Evolutionary conservation across 2,888 invertebrate genomes (phyloP).

Genomic region (Polymixis lichenea): DNA sequence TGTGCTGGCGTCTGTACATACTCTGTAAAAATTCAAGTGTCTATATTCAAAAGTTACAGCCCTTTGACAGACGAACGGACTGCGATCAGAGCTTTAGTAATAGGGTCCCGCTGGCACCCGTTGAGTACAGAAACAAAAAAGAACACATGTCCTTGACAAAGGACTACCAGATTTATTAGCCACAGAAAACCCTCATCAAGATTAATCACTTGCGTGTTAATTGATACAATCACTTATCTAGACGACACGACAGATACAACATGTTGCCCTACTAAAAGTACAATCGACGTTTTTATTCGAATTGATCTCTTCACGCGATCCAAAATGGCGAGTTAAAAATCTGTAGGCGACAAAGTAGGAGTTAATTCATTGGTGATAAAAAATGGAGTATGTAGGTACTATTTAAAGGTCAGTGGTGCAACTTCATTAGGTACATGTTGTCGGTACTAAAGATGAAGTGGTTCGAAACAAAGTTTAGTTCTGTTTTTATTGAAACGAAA

Average conservation of each 20-base stretch:
- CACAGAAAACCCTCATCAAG: slow-evolving; percentile 34
- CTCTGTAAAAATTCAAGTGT: no score
- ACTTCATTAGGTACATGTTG: slow-evolving; percentile 28
- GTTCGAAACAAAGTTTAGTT: no score
- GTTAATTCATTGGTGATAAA: slow-evolving; percentile 57
- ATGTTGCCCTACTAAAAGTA: slow-evolving; percentile 45
- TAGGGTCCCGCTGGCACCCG: no score
- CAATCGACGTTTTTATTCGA: slow-evolving; percentile 44
- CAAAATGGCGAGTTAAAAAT: slow-evolving; percentile 53
- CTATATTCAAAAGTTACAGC: no score
- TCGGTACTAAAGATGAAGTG: not conserved
- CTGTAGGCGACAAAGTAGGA: slow-evolving; percentile 63
- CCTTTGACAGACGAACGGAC: no score
- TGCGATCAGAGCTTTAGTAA: no score
- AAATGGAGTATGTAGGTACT: slow-evolving; percentile 7
- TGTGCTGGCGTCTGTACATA: no score
- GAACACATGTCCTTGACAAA: slow-evolving; percentile 26
- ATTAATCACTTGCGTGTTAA: slow-evolving; percentile 65
- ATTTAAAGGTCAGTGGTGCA: slow-evolving; percentile 35
- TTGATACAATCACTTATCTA: slow-evolving; percentile 63
- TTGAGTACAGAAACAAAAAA: no score
- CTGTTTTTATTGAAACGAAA: no score
- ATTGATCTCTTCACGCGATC: slow-evolving; percentile 59
- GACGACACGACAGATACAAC: slow-evolving; percentile 56
- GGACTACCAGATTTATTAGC: slow-evolving; percentile 14